These are phyloP conservation scores for Dasypogon diadema DNA, from an alignment of 2,888 invertebrate genomes.

Conservation along the genomic window DNA sequence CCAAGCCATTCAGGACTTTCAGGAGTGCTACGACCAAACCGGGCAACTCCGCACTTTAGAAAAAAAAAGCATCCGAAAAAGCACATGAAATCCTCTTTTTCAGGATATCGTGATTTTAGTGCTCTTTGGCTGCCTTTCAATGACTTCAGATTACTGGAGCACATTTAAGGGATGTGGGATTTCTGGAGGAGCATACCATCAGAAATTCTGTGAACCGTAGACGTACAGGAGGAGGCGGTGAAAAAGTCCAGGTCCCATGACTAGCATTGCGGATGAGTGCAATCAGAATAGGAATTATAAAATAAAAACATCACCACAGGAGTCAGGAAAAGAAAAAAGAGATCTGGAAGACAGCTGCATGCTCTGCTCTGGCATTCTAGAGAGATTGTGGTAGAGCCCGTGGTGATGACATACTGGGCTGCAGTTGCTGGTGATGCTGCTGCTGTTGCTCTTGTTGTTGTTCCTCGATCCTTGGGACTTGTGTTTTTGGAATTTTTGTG, in stretches of 20 bases:
- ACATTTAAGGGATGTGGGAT: not conserved
- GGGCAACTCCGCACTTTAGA: too few species aligned
- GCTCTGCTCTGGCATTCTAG: constrained; percentile 5
- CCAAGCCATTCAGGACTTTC: too few species aligned
- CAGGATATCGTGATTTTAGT: not conserved
- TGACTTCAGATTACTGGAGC: not conserved
- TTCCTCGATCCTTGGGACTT: not conserved
- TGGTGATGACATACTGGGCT: constrained; percentile 31
- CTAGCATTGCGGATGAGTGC: constrained; percentile 17
- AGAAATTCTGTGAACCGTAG: not conserved
- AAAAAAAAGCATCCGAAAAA: not conserved
- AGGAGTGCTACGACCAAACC: too few species aligned
- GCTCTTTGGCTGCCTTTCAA: not conserved
- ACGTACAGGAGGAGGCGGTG: not conserved
- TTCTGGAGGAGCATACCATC: not conserved
- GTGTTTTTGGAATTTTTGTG: not conserved
- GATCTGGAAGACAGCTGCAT: constrained; percentile 36
- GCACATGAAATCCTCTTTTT: not conserved
- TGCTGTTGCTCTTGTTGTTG: constrained; percentile 13
- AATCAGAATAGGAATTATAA: not conserved
- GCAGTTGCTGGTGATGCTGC: not conserved
- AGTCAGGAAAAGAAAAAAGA: constrained; percentile 2
- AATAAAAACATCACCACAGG: constrained; percentile 18
- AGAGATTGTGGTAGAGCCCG: constrained; percentile 2
- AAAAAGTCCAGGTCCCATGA: not conserved